A percentile compares a stretch with the other conserved stretches of the same genome.
phyloP scores from a whole-genome alignment of 1,140 invertebrate species.

The Heliconius nattereri region DNA sequence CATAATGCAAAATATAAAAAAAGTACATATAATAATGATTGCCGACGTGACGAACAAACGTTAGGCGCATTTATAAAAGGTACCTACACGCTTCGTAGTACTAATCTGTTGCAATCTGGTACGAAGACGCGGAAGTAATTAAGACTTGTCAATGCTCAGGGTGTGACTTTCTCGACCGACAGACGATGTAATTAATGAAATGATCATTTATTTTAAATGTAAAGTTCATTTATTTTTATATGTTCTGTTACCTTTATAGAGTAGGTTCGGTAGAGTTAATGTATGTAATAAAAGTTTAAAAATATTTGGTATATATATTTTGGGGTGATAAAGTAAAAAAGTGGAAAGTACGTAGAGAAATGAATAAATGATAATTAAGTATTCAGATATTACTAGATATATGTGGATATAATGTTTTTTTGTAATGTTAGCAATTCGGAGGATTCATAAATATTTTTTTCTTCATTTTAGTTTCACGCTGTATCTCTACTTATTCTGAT shows the following conservation, averaged over 20 bases:
- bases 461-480: too few species aligned
- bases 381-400: too few species aligned
- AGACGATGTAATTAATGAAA: conserved; percentile 20
- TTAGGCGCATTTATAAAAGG: neutral
- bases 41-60: neutral
- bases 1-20: too few species aligned
- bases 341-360: too few species aligned
- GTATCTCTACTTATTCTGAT: too few species aligned
- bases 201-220: conserved; percentile 15
- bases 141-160: conserved; percentile 16
- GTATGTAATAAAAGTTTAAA: too few species aligned
- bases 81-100: neutral
- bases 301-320: too few species aligned
- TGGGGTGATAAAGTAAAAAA: too few species aligned
- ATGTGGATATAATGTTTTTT: too few species aligned
- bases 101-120: conserved; percentile 16
- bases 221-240: neutral
- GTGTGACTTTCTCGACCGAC: conserved; percentile 17
- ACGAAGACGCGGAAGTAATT: conserved; percentile 17
- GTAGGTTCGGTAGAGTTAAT: neutral
- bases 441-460: too few species aligned
- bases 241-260: neutral
- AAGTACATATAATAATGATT: neutral
- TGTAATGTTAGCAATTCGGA: too few species aligned
- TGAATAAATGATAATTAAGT: too few species aligned